Percentiles rank a stretch among this genome's conserved stretches.
Evolutionary conservation across 2,113 vertebrate species (phyloP).

Genomic region (Megaptera novaeangliae): DNA sequence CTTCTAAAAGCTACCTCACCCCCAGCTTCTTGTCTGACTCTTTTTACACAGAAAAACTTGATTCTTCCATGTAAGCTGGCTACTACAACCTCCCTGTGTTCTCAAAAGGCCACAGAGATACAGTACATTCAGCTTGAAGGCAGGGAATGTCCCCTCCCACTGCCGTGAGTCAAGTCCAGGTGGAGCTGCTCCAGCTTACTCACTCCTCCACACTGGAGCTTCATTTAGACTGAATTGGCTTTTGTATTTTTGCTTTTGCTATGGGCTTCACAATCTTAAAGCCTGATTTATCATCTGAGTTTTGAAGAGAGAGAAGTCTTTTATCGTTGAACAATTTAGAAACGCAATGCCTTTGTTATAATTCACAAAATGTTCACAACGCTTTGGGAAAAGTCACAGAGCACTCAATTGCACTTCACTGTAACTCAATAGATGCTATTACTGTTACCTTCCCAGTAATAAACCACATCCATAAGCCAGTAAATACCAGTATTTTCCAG

Average conservation of each 20-base stretch:
- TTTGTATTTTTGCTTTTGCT: background rate
- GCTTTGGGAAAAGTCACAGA: background rate
- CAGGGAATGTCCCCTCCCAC: background rate
- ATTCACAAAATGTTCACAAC: background rate
- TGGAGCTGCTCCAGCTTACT: background rate
- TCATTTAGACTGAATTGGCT: background rate
- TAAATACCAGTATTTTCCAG: constrained; percentile 91
- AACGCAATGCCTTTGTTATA: background rate
- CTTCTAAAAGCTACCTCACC: background rate
- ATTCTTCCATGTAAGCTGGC: background rate
- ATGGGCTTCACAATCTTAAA: background rate
- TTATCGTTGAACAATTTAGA: background rate
- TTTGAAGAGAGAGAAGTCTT: background rate
- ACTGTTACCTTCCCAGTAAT: background rate
- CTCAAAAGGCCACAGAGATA: background rate
- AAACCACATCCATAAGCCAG: background rate
- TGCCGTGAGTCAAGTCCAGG: background rate
- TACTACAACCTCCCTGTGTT: background rate
- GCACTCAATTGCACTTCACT: background rate
- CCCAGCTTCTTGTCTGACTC: background rate
- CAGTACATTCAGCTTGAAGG: background rate
- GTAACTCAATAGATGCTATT: background rate
- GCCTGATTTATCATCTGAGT: background rate
- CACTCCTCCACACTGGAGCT: background rate
- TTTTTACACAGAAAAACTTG: background rate